Base-by-base conservation (phyloP, 1,140 invertebrate genomes). In the Pachypsylla venusta region DNA sequence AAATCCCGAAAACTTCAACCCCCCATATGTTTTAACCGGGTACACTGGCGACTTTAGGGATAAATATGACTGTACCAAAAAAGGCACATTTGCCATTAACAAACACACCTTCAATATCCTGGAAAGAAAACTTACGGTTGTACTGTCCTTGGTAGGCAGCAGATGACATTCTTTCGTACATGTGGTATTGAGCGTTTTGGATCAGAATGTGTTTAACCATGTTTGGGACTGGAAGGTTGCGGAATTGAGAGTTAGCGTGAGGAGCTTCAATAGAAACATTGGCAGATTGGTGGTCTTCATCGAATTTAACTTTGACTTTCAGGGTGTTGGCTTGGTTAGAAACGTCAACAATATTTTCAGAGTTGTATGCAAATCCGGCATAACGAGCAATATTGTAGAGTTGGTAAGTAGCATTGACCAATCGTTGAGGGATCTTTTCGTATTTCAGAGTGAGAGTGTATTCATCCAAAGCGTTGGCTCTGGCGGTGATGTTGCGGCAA, bases 401-500 rank as follows among this genome's bases (percentile, higher is more conserved):
- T 48, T 62, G 60, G 61, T 65, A 62, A 19, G 65, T 66, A 54
- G 30, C 40, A 28, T 67, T 65, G 55, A 64, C 62, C n/a, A 62
- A 24, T n/a, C 25, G n/a, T 25, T 54, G 20, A 1, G 65, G 26
- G 12, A 57, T 7, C 56, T 76, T 73, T 39, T 77, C 70, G 67
- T 74, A 77, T 5, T 73, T 66, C 2, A 75, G 62, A 16, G 69
- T 63, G 7, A 74, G 62, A 35, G 70, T 70, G n/a, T 75, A 62
- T 54, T 69, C 63, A 64, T 84, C 74, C 2, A 76, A 67, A 25
- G 72, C 64, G 27, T 74, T 73, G 1, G 77, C 74, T 20, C 66
- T 62, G 2, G 70, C 59, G 13, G 75, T 76, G 56, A 75, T 69
- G 26, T 77, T 74, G 35, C 74, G 72, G 65, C 82, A 83, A 59